Evolutionary conservation across 2,113 vertebrate genomes (phyloP).

Genomic region (Pipa parva): DNA sequence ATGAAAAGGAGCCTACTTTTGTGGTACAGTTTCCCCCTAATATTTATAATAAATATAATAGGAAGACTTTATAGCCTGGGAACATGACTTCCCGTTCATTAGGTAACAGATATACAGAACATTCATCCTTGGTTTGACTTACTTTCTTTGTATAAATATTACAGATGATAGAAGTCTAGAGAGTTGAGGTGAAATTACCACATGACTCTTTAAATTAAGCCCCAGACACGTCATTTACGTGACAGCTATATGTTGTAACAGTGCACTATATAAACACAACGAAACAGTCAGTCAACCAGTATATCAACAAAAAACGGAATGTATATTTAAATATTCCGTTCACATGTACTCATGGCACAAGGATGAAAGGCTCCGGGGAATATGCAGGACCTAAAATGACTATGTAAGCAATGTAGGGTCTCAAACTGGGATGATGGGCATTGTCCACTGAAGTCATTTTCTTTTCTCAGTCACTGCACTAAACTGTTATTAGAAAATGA

Average conservation of each 20-base stretch:
- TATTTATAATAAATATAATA: neutral
- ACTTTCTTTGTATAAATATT: conserved; percentile 18
- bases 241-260: conserved; percentile 35
- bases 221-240: conserved; percentile 33
- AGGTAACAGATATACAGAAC: neutral
- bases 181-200: conserved; percentile 15
- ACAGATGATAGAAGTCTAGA: conserved; percentile 10
- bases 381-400: conserved; percentile 20
- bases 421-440: conserved; percentile 9
- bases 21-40: too few relatives aligned
- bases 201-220: conserved; percentile 31
- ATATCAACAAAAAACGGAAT: conserved; percentile 37
- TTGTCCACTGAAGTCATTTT: conserved; percentile 5
- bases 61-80: neutral
- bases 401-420: conserved; percentile 17
- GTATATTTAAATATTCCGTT: conserved; percentile 33
- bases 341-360: conserved; percentile 17
- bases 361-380: conserved; percentile 20
- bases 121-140: conserved; percentile 1
- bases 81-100: neutral
- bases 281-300: conserved; percentile 31
- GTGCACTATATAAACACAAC: conserved; percentile 29
- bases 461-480: neutral
- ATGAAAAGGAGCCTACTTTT: too few relatives aligned
- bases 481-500: conserved; percentile 2